Conservation (phyloP, 1,140 invertebrate genomes). For the Bicyclus anynana region DNA sequence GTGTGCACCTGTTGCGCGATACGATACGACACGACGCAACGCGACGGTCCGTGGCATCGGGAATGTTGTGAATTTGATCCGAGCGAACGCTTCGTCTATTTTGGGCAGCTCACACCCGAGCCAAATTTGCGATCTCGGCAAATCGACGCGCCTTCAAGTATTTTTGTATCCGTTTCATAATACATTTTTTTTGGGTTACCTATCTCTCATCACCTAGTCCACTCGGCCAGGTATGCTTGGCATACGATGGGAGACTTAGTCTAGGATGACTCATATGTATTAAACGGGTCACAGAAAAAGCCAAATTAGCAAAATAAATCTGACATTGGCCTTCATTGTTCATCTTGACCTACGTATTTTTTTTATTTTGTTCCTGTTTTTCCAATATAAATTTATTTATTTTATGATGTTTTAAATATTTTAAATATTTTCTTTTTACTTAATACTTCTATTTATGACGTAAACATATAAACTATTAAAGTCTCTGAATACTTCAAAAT, state of each 20-base stretch:
- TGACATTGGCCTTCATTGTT: constrained; percentile 68
- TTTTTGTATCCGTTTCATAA: constrained; percentile 72
- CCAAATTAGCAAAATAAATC: constrained; percentile 42
- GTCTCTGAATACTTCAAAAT: too few species aligned
- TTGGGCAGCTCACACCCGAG: constrained; percentile 55
- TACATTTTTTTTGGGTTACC: constrained; percentile 35
- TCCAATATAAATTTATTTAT: not conserved
- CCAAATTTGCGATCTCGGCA: constrained; percentile 73
- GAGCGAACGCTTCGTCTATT: constrained; percentile 58
- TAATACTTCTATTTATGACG: too few species aligned
- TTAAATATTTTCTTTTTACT: too few species aligned
- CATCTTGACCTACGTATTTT: constrained; percentile 46
- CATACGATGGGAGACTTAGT: constrained; percentile 21
- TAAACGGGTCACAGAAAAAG: constrained; percentile 28
- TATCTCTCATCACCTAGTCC: constrained; percentile 20
- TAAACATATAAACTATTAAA: too few species aligned
- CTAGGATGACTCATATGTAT: constrained; percentile 12
- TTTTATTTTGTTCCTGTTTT: not conserved
- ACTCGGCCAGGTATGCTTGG: constrained; percentile 13
- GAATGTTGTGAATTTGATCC: constrained; percentile 71
- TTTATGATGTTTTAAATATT: too few species aligned
- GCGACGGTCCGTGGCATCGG: constrained; percentile 38
- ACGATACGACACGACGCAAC: constrained; percentile 24
- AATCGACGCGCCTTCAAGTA: constrained; percentile 63
- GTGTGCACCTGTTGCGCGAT: constrained; percentile 29